Evolutionary conservation across 2,797 vertebrate genomes (phyloP), one percentile per base, ranked within the genome.

Genomic region (Oreochromis grahami): DNA sequence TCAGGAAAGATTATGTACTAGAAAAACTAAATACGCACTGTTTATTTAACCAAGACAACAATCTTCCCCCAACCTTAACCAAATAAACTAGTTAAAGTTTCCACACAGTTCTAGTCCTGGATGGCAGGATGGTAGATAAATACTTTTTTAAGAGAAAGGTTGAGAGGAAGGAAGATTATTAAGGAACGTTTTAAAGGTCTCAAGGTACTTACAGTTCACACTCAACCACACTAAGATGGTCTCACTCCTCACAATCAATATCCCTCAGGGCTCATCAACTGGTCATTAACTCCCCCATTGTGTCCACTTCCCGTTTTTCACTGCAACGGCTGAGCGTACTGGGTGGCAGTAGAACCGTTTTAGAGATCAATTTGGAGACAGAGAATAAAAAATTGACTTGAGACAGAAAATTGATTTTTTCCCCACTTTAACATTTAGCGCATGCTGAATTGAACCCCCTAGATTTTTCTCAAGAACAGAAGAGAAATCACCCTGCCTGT

Each of bases 391-490:
- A 78, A 86, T 89, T 87, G 10, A 55, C 38, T 84, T 58, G 80
- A 84, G 78, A 78, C 60, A 68, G 79, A 74, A 84, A 43, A 93
- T 89, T 12, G 77, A 90, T 87, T 86, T 90, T 86, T 86, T 12
- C 45, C 7, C 19, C 1, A 1, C 34, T 14, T 4, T 15, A 65
- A 55, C 80, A 82, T 72, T 77, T 55, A 82, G 60, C 74, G 5
- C 79, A 79, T 48, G 55, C 38, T 63, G 17, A 76, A 6, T 15
- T 55, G 48, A 88, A 80, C 50, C 43, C 11, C 45, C 4, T n/a
- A 50, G 15, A 72, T 4, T 48, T 19, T 70, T 45, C 65, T 3
- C 1, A 45, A 70, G 21, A 50, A 50, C 26, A 32, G 7, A 12
- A 48, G 17, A 2, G 12, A 72, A 29, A 50, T 74, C 70, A 48